These are phyloP conservation scores for Pelodiscus sinensis DNA, from an alignment of 2,113 vertebrate species.

Conservation along the genomic window DNA sequence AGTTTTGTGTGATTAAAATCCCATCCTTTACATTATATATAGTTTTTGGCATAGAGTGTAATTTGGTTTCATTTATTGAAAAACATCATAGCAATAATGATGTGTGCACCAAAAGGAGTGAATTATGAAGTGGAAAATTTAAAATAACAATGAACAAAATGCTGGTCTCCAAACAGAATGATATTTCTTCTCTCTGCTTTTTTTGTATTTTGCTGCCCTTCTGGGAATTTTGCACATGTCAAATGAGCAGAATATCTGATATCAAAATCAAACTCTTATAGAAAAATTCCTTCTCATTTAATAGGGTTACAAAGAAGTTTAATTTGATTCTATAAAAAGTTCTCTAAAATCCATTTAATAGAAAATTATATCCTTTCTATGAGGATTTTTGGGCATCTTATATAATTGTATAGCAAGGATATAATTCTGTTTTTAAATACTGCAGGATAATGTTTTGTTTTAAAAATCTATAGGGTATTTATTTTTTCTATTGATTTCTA, in stretches of 20 bases:
- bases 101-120: not conserved
- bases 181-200: slow-evolving; percentile 5
- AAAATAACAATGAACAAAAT: not conserved
- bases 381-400: not conserved
- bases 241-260: not conserved
- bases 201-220: not conserved
- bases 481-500: not conserved
- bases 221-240: not conserved
- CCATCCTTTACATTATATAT: not conserved
- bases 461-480: not conserved
- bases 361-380: not conserved
- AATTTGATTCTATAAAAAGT: not conserved
- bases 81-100: not conserved
- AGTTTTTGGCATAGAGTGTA: not conserved
- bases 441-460: not conserved
- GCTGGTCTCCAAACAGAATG: not conserved
- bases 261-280: slow-evolving; percentile 1
- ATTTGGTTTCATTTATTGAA: not conserved
- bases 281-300: not conserved
- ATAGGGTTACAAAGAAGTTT: not conserved
- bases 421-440: not conserved
- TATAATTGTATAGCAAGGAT: not conserved
- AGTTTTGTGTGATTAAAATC: not conserved
- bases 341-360: not conserved
- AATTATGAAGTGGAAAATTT: not conserved